Evolutionary conservation across 2,797 vertebrate species (phyloP), one percentile per base, ranked within the genome.

Genomic region (Enteromius thamalakanensis): DNA sequence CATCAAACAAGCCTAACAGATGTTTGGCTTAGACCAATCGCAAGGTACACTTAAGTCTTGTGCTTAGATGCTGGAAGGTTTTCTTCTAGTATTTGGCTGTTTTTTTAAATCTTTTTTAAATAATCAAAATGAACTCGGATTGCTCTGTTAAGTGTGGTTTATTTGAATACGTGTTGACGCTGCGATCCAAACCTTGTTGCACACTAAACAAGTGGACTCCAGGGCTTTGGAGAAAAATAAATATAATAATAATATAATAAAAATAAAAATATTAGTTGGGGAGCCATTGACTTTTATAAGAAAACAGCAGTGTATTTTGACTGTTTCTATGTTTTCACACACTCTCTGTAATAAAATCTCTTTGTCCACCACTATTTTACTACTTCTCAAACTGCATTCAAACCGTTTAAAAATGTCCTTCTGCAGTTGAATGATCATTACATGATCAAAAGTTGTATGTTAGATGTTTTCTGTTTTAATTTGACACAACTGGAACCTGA

Each of bases 1-100:
- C 3, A 51, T 74, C 70, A 49, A 34, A 81, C 42, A 74, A 72
- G 42, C 45, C n/a, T 37, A 34, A 72, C 29, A 17, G 12, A 81
- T 34, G 29, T n/a, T 45, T 70, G 9, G 40, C 23, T 58, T 42
- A 40, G 21, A 26, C 1, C 17, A 67, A 34, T 6, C 4, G 21
- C 19, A 65, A 17, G n/a, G 34, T 76, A 17, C 58, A 26, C 37
- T 76, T 60, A 4, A 4, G 17, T 32, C 14, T 65, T 23, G 21
- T 51, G 19, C 19, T 79, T 29, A 72, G 17, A 65, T 40, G 19
- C 58, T n/a, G 58, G 2, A 65, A 78, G 3, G 26, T 49, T 78
- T 34, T 77, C 6, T 45, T 62, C 58, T 15, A 10, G n/a, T 32
- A 58, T 64, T 64, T 12, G 45, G 9, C 21, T 2, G 51, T 10